Conservation (phyloP, 1,140 invertebrate species). For the Parasteatoda tepidariorum region DNA sequence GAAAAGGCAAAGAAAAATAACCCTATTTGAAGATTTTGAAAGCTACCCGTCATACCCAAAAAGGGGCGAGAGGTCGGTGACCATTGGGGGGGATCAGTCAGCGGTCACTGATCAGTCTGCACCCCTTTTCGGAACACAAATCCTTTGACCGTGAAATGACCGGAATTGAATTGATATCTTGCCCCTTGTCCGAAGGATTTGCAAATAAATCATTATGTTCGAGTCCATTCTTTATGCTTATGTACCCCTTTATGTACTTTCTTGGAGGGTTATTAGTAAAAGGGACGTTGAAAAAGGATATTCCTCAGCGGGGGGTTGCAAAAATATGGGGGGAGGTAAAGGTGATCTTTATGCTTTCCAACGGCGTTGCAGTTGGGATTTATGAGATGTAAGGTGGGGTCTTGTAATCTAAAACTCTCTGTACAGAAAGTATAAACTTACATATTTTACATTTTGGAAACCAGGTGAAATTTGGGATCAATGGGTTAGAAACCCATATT, state of each 20-base stretch:
- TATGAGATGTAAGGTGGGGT: slow-evolving; percentile 16
- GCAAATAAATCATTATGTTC: slow-evolving; percentile 42
- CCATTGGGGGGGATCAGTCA: background rate
- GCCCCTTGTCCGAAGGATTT: background rate
- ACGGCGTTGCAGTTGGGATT: background rate
- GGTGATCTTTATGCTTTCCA: background rate
- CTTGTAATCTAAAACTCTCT: slow-evolving; percentile 18
- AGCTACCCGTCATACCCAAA: background rate
- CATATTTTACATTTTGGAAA: slow-evolving; percentile 26
- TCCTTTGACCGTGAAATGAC: slow-evolving; percentile 40
- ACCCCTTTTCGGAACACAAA: background rate
- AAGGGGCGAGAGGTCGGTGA: slow-evolving; percentile 1
- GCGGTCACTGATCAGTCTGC: background rate
- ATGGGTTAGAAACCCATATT: background rate
- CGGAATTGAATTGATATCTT: slow-evolving; percentile 12
- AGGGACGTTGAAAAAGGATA: background rate
- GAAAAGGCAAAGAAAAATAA: background rate
- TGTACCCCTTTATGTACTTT: background rate
- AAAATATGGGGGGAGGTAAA: background rate
- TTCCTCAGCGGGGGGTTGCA: background rate
- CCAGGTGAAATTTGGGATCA: slow-evolving; percentile 7
- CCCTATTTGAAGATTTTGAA: too few species aligned
- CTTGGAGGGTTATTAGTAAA: slow-evolving; percentile 17
- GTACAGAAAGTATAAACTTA: slow-evolving; percentile 18
- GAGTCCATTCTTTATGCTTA: background rate